Evolutionary conservation across 2,888 invertebrate genomes (phyloP), one percentile per base, ranked within the genome.

Genomic region (Sarcophaga rosellei): DNA sequence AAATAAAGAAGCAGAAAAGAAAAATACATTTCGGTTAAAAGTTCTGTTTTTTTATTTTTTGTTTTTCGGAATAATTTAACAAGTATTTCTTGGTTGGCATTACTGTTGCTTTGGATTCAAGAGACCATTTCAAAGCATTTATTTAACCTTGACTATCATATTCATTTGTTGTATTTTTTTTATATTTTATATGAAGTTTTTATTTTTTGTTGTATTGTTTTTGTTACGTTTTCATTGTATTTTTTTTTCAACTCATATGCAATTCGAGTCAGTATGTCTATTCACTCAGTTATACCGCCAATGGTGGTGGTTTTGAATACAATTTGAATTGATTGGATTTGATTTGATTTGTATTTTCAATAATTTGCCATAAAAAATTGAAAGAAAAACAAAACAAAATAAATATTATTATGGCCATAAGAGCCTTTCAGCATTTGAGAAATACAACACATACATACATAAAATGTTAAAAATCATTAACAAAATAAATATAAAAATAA

Each of bases 61-160:
- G 12, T 57, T 35, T 35, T 21, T 66, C 66, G 12, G 4, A 20
- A 80, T 68, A 74, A 68, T 62, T 61, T 74, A 81, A 35, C 35
- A 35, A 35, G 6, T 8, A 2, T 35, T 35, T 35, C 44, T 75
- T 25, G 62, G 20, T 81, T 81, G 75, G 35, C 8, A 8, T 35
- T 35, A 35, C 10, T 10, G 35, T 35, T 35, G 35, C 35, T 35
- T 35, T 35, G 35, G 8, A 0, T 35, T 35, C 3, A 35, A 35
- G 17, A 53, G 12, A 53, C 78, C 15, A 53, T 70, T 78, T 78
- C 62, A 69, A 78, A 70, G 59, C 59, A 74, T 81, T 81, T 81
- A 47, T 47, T 77, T 81, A 84, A 84, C 86, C 86, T 86, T 86
- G 86, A 78, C 69, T 86, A 47, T 69, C 77, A 53, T 35, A 35